Evolutionary conservation across 2,888 invertebrate species (phyloP).

Genomic region (Cabera pusaria): DNA sequence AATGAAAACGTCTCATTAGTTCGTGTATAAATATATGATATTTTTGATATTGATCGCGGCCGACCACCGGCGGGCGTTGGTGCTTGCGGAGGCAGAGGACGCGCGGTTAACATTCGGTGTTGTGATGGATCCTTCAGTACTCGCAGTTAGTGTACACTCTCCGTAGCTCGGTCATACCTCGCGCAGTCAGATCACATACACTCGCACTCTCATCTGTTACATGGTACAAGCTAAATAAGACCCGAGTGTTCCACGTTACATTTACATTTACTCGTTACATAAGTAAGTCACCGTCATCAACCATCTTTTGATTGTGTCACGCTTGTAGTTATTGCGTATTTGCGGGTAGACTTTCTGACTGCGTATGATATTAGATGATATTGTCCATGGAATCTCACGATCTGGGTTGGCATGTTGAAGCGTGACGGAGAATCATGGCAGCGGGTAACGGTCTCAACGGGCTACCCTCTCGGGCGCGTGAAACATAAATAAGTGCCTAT

Average conservation of each 20-base stretch:
- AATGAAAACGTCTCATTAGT: no score
- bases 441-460: not conserved
- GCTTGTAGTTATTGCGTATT: conserved; percentile 7
- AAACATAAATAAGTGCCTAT: conserved; percentile 8
- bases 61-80: conserved; percentile 75
- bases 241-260: no score
- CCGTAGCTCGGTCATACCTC: no score
- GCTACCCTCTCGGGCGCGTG: not conserved
- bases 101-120: conserved; percentile 49
- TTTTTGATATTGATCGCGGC: conserved; percentile 49
- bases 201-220: no score
- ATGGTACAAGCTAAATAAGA: conserved; percentile 1
- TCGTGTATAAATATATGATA: conserved; percentile 20
- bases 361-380: conserved; percentile 14
- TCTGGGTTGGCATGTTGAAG: conserved; percentile 15
- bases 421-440: not conserved
- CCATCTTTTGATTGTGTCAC: conserved; percentile 1
- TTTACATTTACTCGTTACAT: no score
- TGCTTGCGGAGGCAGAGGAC: conserved; percentile 61
- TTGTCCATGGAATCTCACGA: conserved; percentile 16
- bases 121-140: conserved; percentile 42
- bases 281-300: conserved; percentile 1
- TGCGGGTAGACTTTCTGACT: conserved; percentile 13
- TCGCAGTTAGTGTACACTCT: no score
- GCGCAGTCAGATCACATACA: conserved; percentile 12